Evolutionary conservation across 2,888 invertebrate species (phyloP), one percentile per base, ranked within the genome.

Genomic region (Protophormia terraenovae): DNA sequence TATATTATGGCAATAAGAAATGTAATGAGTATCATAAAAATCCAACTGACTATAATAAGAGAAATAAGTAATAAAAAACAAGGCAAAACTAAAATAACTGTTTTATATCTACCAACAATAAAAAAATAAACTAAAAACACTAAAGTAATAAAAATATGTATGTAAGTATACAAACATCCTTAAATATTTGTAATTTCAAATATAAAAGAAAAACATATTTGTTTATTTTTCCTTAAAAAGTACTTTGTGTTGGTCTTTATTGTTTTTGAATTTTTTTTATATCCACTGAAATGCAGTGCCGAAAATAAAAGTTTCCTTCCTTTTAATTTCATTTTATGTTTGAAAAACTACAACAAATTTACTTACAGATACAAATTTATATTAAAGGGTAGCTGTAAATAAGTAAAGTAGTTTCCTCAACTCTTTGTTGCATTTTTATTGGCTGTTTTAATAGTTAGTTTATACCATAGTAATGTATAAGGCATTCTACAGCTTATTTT

Each of bases 271-370:
- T 29, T 53, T n/a, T 16, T 29, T 55, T 58, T 58, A 73, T 47
- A 67, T 73, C 66, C 80, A 47, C 67, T 75, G 27, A 47, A 73
- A 73, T 80, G 45, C 55, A 73, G 19, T 67, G 35, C 47, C 58
- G 66, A 80, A 80, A 80, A 72, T 64, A 79, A 64, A 55, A 73
- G 58, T 80, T 73, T 73, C 67, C 67, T 79, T 79, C 72, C 53
- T 79, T 79, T 45, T 64, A 72, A 64, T 72, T 72, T 64, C 29
- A 72, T 71, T 71, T 79, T n/a, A 55, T 76, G n/a, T 22, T 66
- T 22, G 66, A 53, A 12, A 14, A 47, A 47, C 50, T 12, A 1
- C 47, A 8, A 19, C 8, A 8, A 19, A 6, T 47, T 6, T 47
- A 12, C 5, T 47, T 14, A 6, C 14, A 24, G 2, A 3, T n/a